Base-by-base conservation (phyloP, 2,888 invertebrate species). In the Cyrtodaria siliqua region DNA sequence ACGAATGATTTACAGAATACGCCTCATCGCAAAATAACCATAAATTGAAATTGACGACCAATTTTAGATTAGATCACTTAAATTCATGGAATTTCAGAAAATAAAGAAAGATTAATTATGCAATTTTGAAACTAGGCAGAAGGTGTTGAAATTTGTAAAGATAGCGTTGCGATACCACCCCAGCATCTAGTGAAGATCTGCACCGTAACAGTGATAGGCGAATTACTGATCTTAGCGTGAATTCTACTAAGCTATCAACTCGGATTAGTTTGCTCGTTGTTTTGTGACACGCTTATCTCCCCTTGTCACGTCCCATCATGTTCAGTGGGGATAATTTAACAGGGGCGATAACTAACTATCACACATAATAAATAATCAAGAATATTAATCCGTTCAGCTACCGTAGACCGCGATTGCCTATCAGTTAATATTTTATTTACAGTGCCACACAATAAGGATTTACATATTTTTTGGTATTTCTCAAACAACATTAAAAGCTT, bases 281-380 rank as follows among this genome's bases (percentile, higher is more conserved):
- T 50, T 53, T 56, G 57, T 68, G 74, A 68, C 67, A 74, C 47
- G 62, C 55, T 74, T 74, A 74, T 74, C 74, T 68, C 62, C 62
- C 63, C 40, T 59, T 74, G 74, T 74, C 74, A 63, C 33, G 26
- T 49, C 57, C 9, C 53, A 69, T 69, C 67, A 40, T 57, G 67
- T 64, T 64, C 64, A 56, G 27, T 26, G 55, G 56, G 55, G 56
- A 56, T 56, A 56, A 64, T 64, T 64, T 64, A 63, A 64, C 64
- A 64, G 64, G 64, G 56, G 56, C 20, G 55, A 55, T 55, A 64
- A 55, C 56, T 52, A 26, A 6, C 55, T 47, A 56, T 64, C 64
- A 55, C n/a, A 24, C 4, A 44, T 56, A 55, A 64, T 64, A 53
- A 53, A 44, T 16, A 44, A 9, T 20, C 4, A 44, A 16, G 33